These are phyloP conservation scores for Theretra japonica DNA, from an alignment of 2,888 invertebrate genomes.

Conservation along the genomic window DNA sequence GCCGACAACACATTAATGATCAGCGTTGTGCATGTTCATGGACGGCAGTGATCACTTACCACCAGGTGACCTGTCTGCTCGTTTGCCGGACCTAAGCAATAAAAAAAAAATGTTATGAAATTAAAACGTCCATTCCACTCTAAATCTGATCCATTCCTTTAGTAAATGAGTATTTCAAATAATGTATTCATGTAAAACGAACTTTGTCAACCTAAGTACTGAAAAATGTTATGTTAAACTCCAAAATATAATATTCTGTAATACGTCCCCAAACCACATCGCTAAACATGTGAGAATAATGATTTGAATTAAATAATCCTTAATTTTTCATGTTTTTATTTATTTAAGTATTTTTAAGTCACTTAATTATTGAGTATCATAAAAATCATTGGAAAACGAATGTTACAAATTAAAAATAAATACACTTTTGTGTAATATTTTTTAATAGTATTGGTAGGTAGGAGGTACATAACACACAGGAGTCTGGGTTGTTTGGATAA, in stretches of 20 bases:
- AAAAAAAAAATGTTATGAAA: not conserved
- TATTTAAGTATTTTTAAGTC: constrained; percentile 30
- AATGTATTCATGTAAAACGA: not conserved
- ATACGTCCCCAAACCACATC: not conserved
- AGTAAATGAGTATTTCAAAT: not conserved
- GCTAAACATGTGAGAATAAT: constrained; percentile 20
- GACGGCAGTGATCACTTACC: too few relatives aligned
- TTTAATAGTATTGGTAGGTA: constrained; percentile 86
- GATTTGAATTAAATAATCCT: constrained; percentile 32
- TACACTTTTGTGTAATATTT: constrained; percentile 80
- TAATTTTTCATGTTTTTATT: constrained; percentile 29
- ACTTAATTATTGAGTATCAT: constrained; percentile 34
- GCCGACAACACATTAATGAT: too few relatives aligned
- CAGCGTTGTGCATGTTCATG: too few relatives aligned
- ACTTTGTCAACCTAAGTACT: too few relatives aligned
- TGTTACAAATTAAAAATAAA: constrained; percentile 48
- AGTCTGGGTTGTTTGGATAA: constrained; percentile 83
- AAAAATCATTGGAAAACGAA: constrained; percentile 33
- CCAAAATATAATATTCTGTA: not conserved
- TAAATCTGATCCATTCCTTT: not conserved
- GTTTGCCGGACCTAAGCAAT: too few relatives aligned
- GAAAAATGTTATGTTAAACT: not conserved
- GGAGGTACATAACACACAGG: constrained; percentile 86
- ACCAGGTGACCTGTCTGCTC: too few relatives aligned
- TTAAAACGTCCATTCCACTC: not conserved